A percentile compares a stretch with the other conserved stretches of the same genome.
These are phyloP conservation scores for Anoplius nigerrimus DNA, from an alignment of 2,888 invertebrate species.

Conservation along the genomic window DNA sequence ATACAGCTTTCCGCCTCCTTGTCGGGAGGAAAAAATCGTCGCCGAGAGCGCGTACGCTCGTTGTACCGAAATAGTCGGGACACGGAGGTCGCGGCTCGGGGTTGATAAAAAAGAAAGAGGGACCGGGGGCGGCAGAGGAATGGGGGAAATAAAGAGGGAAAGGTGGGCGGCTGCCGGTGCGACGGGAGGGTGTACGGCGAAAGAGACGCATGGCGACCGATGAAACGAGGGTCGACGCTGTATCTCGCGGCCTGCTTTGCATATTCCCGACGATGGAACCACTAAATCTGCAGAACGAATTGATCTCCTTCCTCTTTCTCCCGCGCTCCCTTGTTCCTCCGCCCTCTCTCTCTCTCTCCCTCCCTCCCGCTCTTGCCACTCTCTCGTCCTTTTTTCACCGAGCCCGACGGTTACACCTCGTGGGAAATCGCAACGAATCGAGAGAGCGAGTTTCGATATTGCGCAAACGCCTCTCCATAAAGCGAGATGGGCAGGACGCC, in stretches of 20 bases:
- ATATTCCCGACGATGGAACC: slow-evolving; percentile 60
- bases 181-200: slow-evolving; percentile 1
- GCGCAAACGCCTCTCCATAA: slow-evolving; percentile 38
- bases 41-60: slow-evolving; percentile 30
- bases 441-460: slow-evolving; percentile 37
- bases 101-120: slow-evolving; percentile 11
- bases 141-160: slow-evolving; percentile 1
- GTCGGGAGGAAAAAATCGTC: slow-evolving; percentile 44
- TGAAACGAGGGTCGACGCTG: slow-evolving; percentile 31
- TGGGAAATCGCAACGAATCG: slow-evolving; percentile 57
- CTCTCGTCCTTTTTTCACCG: not conserved
- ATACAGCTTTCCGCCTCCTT: slow-evolving; percentile 23
- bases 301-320: slow-evolving; percentile 38
- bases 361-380: not conserved
- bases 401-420: slow-evolving; percentile 31
- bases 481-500: slow-evolving; percentile 27
- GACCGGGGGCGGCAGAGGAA: too few species aligned
- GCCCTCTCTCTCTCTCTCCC: not conserved
- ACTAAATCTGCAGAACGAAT: slow-evolving; percentile 57
- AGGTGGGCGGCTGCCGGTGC: not conserved
- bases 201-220: slow-evolving; percentile 13
- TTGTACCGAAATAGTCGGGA: slow-evolving; percentile 15
- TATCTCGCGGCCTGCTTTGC: slow-evolving; percentile 56
- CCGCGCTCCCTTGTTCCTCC: not conserved
- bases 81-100: slow-evolving; percentile 1